phyloP scores from a whole-genome alignment of 1,140 invertebrate genomes.

The Aricia agestis region DNA sequence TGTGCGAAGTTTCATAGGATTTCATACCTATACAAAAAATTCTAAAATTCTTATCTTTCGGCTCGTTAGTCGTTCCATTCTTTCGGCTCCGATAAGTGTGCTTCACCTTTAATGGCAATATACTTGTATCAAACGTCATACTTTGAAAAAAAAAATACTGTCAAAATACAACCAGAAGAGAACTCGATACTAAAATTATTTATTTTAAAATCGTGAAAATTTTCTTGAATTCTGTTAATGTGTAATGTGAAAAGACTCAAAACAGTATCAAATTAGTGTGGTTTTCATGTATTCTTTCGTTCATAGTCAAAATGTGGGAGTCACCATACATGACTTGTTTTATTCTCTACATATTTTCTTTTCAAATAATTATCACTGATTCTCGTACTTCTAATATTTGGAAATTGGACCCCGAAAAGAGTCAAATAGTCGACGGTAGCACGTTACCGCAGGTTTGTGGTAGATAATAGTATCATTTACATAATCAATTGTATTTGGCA shows the following conservation, averaged over 20 bases:
- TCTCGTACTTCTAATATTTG: conserved; percentile 84
- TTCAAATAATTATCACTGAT: conserved; percentile 83
- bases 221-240: conserved; percentile 10
- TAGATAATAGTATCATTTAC: conserved; percentile 37
- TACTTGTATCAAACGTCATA: too few relatives aligned
- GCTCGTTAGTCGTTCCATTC: too few relatives aligned
- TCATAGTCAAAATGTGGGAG: conserved; percentile 65
- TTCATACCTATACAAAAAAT: too few relatives aligned
- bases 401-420: conserved; percentile 83
- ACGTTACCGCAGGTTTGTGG: conserved; percentile 73
- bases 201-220: background rate
- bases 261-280: conserved; percentile 29
- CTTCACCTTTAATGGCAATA: too few relatives aligned
- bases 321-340: conserved; percentile 74
- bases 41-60: too few relatives aligned
- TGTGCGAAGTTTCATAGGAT: too few relatives aligned
- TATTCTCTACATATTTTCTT: conserved; percentile 76
- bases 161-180: background rate
- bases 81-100: too few relatives aligned
- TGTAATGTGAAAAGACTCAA: conserved; percentile 33
- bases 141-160: background rate
- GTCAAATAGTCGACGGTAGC: conserved; percentile 80
- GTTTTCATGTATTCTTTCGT: conserved; percentile 56
- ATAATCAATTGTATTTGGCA: conserved; percentile 41
- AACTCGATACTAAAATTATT: background rate